Conservation (phyloP, 2,888 invertebrate species). For the Parascotia fuliginaria region DNA sequence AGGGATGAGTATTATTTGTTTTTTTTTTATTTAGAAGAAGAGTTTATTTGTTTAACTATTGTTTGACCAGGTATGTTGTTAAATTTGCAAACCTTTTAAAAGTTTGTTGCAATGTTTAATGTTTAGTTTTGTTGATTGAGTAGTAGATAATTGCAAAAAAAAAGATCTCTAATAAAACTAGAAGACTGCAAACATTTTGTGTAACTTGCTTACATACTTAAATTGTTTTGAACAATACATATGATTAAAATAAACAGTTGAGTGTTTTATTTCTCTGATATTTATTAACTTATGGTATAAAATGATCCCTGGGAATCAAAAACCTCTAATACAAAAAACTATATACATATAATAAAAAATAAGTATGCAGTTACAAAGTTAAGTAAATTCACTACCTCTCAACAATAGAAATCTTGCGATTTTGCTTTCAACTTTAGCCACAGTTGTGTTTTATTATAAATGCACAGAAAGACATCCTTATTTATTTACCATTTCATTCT, state of each 20-base stretch:
- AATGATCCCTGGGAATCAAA: constrained; percentile 10
- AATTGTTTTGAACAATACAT: too few species aligned
- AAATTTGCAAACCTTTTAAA: too few species aligned
- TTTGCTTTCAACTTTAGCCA: background rate
- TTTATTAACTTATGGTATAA: constrained; percentile 8
- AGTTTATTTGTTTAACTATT: too few species aligned
- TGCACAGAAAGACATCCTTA: too few species aligned
- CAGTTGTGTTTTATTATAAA: too few species aligned
- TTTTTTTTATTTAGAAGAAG: too few species aligned
- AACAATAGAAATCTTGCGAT: constrained; percentile 6
- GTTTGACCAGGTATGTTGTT: too few species aligned
- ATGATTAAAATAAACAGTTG: background rate
- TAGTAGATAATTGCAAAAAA: background rate
- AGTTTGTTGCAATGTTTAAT: too few species aligned
- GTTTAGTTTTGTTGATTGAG: background rate
- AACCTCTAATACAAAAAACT: background rate
- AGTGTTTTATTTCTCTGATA: constrained; percentile 7
- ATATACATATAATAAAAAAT: constrained; percentile 8
- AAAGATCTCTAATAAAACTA: background rate
- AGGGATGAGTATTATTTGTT: too few species aligned
- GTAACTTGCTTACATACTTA: too few species aligned
- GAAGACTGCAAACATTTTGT: background rate
- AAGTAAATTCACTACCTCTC: constrained; percentile 8
- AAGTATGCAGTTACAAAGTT: constrained; percentile 11
- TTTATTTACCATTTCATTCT: too few species aligned